phyloP scores from a whole-genome alignment of 2,113 vertebrate genomes.

The Oophaga pumilio region DNA sequence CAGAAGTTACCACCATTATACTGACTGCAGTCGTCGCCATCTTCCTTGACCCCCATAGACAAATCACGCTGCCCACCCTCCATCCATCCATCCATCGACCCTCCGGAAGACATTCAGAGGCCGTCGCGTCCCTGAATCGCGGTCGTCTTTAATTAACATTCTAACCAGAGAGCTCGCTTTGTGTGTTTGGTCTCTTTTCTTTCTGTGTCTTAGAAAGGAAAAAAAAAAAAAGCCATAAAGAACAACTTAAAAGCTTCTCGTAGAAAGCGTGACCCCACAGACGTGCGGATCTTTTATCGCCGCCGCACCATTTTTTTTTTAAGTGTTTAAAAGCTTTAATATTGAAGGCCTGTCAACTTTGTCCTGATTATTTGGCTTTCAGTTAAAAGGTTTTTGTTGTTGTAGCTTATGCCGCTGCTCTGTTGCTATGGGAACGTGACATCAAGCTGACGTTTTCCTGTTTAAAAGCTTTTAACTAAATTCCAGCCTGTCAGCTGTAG shows the following conservation, averaged over 20 bases:
- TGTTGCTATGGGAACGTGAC: slow-evolving; percentile 98
- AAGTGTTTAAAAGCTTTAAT: slow-evolving; percentile 87
- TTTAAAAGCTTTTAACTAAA: slow-evolving; percentile 99
- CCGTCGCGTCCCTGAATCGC: slow-evolving; percentile 2
- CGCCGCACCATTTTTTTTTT: slow-evolving; percentile 64
- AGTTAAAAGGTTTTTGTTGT: slow-evolving; percentile 99
- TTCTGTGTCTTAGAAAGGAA: slow-evolving; percentile 46
- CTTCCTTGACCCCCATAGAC: background rate
- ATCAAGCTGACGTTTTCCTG: slow-evolving; percentile 96
- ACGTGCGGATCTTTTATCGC: slow-evolving; percentile 66
- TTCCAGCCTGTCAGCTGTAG: slow-evolving; percentile 94
- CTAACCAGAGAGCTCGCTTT: slow-evolving; percentile 61
- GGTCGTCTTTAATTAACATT: slow-evolving; percentile 31
- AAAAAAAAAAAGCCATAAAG: slow-evolving; percentile 66
- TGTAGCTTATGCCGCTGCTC: slow-evolving; percentile 87
- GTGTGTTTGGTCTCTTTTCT: slow-evolving; percentile 62
- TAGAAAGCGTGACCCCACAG: slow-evolving; percentile 70
- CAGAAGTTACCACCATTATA: too few relatives aligned
- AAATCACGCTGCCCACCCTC: background rate
- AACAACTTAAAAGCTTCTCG: slow-evolving; percentile 73
- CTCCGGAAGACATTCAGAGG: background rate
- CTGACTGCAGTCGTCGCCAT: background rate
- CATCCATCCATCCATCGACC: background rate
- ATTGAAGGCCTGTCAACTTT: slow-evolving; percentile 84
- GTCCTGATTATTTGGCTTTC: slow-evolving; percentile 92